Conservation (phyloP, 2,113 vertebrate species). For the Oreocharis arfaki region DNA sequence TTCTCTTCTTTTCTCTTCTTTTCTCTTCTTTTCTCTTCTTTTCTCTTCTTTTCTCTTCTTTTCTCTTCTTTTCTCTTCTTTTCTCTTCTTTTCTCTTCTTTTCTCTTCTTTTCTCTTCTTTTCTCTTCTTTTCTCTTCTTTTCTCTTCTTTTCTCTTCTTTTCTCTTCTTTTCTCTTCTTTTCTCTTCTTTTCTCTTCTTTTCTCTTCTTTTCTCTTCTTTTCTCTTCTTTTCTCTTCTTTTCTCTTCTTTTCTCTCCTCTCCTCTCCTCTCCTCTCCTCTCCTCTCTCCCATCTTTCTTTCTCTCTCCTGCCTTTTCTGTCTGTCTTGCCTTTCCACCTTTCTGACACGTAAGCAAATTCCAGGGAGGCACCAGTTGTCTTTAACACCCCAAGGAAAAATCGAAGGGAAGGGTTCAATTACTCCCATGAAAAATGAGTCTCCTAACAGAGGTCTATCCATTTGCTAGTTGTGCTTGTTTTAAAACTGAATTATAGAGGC, state of each 20-base stretch:
- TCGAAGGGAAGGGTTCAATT: slow-evolving; percentile 74
- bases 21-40: background rate
- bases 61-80: background rate
- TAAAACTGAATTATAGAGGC: slow-evolving; percentile 76
- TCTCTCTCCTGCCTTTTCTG: background rate
- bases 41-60: background rate
- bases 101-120: background rate
- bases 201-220: background rate
- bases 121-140: background rate
- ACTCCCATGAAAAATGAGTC: slow-evolving; percentile 73
- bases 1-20: too few species aligned
- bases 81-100: background rate
- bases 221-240: too few species aligned
- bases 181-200: background rate
- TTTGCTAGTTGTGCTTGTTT: slow-evolving; percentile 66
- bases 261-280: too few species aligned
- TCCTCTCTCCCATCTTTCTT: background rate
- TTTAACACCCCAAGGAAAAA: slow-evolving; percentile 72
- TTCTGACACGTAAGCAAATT: slow-evolving; percentile 47
- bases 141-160: background rate
- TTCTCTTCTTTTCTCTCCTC: too few species aligned
- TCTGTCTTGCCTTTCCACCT: background rate
- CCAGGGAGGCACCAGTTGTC: slow-evolving; percentile 69
- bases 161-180: background rate
- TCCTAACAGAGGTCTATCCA: slow-evolving; percentile 62